These are phyloP conservation scores for Drosophila nasuta DNA, from an alignment of 1,140 invertebrate genomes.

Conservation along the genomic window DNA sequence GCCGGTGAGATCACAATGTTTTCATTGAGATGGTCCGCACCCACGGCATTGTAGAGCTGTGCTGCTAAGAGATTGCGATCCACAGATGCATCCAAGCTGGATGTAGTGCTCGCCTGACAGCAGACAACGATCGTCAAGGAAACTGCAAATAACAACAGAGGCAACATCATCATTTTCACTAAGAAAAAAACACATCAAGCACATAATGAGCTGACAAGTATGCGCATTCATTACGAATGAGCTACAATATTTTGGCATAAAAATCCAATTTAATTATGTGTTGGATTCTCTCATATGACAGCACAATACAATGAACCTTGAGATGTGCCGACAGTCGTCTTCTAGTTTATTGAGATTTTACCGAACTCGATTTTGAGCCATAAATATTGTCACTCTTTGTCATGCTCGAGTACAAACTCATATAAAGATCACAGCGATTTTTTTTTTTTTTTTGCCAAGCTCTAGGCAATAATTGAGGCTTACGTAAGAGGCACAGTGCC, in stretches of 20 bases:
- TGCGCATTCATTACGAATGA: slow-evolving; percentile 23
- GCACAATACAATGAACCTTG: slow-evolving; percentile 27
- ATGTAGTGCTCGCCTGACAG: slow-evolving; percentile 33
- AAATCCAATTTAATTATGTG: slow-evolving; percentile 42
- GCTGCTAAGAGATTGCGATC: slow-evolving; percentile 76
- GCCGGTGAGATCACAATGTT: slow-evolving; percentile 76
- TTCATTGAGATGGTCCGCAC: slow-evolving; percentile 66
- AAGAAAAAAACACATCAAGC: not conserved
- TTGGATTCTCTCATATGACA: slow-evolving; percentile 19
- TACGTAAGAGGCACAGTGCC: slow-evolving; percentile 72
- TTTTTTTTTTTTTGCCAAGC: not conserved
- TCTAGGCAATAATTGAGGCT: slow-evolving; percentile 61
- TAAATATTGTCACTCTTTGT: slow-evolving; percentile 46
- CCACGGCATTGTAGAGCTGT: slow-evolving; percentile 79
- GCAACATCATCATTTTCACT: not conserved
- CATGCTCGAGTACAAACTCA: slow-evolving; percentile 12
- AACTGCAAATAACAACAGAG: slow-evolving; percentile 25
- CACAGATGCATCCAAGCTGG: slow-evolving; percentile 48
- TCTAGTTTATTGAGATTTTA: slow-evolving; percentile 23
- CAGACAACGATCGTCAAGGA: slow-evolving; percentile 46
- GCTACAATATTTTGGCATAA: slow-evolving; percentile 24
- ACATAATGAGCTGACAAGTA: slow-evolving; percentile 3
- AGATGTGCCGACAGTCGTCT: not conserved
- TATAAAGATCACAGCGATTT: slow-evolving; percentile 23
- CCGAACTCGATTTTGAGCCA: slow-evolving; percentile 29